Evolutionary conservation across 2,888 invertebrate genomes (phyloP).

Genomic region (Nezara viridula): DNA sequence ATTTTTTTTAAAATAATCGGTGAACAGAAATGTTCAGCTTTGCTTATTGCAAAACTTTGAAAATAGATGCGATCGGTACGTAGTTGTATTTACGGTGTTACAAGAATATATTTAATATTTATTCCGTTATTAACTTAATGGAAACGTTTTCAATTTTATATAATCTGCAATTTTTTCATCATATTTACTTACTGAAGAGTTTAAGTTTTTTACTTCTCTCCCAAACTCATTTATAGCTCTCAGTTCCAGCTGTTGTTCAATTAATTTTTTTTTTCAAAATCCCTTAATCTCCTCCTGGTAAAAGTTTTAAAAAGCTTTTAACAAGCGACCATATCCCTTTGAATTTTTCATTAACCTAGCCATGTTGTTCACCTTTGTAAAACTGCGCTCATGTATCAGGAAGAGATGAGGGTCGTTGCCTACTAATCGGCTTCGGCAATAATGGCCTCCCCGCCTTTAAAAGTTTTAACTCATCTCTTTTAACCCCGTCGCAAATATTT

Average conservation of each 20-base stretch:
- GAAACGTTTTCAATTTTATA: background rate
- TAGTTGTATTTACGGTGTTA: too few species aligned
- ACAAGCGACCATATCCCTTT: constrained; percentile 15
- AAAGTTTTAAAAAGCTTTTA: constrained; percentile 31
- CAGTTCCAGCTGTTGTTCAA: background rate
- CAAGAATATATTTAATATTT: background rate
- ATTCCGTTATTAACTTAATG: background rate
- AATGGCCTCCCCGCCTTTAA: constrained; percentile 4
- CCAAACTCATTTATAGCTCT: background rate
- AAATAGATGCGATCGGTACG: too few species aligned
- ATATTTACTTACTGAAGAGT: background rate
- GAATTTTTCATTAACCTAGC: constrained; percentile 27
- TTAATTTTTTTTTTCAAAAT: background rate
- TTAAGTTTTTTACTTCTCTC: background rate
- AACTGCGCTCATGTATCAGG: background rate
- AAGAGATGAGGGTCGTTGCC: background rate
- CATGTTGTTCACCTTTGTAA: constrained; percentile 12
- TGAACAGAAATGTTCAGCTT: too few species aligned
- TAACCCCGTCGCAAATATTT: constrained; percentile 48
- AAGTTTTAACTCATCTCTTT: constrained; percentile 29
- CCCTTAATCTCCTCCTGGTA: constrained; percentile 29
- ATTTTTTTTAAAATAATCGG: too few species aligned
- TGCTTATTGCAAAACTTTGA: too few species aligned
- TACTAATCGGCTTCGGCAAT: constrained; percentile 26
- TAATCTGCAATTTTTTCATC: background rate